Base-by-base conservation (phyloP, 2,113 vertebrate genomes). In the Lagopus leucura region DNA sequence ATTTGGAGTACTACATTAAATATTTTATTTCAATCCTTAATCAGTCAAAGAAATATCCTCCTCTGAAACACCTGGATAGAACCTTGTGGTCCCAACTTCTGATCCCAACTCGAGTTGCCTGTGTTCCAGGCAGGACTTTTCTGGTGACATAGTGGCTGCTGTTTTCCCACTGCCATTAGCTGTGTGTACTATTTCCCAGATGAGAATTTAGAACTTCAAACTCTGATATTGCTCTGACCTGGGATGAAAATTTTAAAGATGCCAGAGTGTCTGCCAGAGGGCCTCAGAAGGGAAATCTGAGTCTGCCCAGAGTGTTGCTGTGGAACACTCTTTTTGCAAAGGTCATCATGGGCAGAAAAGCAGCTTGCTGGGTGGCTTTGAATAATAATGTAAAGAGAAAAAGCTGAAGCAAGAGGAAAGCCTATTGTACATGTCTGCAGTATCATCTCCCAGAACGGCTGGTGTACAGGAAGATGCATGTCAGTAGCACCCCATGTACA, bases 341-440 rank as follows among this genome's bases (percentile, higher is more conserved):
- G 21, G 4, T 76, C 58, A 47, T 40, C 43, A 38, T 12, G n/a
- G 34, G 2, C 70, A 85, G 42, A 18, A 19, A 75, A 28, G 21
- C 7, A 36, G 58, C 24, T n/a, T 4, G 3, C 57, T 5, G 3
- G 10, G 17, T 40, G 61, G 38, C 28, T 40, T 17, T 14, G 28
- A 25, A 65, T 20, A 45, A 13, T 38, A 65, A 18, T 11, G 30
- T 8, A 34, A 55, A 57, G 48, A 34, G 12, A n/a, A 10, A 54
- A 72, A 66, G 11, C 8, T 42, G 66, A 66, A 54, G 12, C 24
- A 58, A 20, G 5, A 73, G 61, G 61, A 45, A 67, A n/a, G 5
- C 20, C 4, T 21, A 15, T 45, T 57, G 6, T 22, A 0, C 15
- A 10, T 13, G 32, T 57, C 55, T 5, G 0, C 6, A 2, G 27